Percentiles rank a stretch among this genome's conserved stretches.
These are phyloP conservation scores for Nomada lathburiana DNA, from an alignment of 2,888 invertebrate genomes.

Conservation along the genomic window DNA sequence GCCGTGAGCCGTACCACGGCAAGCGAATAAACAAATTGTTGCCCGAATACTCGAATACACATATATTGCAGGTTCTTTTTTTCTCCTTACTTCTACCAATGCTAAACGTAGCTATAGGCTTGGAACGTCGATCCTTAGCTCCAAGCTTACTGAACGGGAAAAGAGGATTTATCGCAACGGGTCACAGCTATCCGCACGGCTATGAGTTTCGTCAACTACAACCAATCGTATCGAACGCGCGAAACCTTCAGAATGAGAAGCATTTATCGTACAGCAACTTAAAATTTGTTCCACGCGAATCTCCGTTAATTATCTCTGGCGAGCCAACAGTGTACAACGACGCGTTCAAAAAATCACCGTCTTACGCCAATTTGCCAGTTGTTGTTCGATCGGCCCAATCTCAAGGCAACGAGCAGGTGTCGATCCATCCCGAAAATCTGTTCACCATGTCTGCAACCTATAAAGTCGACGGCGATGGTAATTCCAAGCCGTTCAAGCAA, in stretches of 20 bases:
- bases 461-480: constrained; percentile 20
- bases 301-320: neutral
- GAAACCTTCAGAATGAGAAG: constrained; percentile 21
- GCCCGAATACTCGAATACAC: neutral
- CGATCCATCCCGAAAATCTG: constrained; percentile 30
- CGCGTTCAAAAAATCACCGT: constrained; percentile 13
- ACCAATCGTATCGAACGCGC: neutral
- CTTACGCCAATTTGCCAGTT: neutral
- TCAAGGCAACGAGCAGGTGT: constrained; percentile 10
- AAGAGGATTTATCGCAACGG: constrained; percentile 41
- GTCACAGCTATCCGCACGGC: neutral
- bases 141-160: constrained; percentile 32
- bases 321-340: constrained; percentile 13
- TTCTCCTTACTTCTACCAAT: constrained; percentile 22
- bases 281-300: constrained; percentile 8
- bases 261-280: constrained; percentile 13
- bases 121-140: neutral
- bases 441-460: constrained; percentile 52
- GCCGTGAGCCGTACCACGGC: neutral
- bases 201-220: constrained; percentile 18
- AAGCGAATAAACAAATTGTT: neutral
- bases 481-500: constrained; percentile 14
- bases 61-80: constrained; percentile 54
- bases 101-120: constrained; percentile 19
- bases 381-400: constrained; percentile 1